Evolutionary conservation across 1,140 invertebrate species (phyloP), one percentile per base, ranked within the genome.

Genomic region (Bombus breviceps): DNA sequence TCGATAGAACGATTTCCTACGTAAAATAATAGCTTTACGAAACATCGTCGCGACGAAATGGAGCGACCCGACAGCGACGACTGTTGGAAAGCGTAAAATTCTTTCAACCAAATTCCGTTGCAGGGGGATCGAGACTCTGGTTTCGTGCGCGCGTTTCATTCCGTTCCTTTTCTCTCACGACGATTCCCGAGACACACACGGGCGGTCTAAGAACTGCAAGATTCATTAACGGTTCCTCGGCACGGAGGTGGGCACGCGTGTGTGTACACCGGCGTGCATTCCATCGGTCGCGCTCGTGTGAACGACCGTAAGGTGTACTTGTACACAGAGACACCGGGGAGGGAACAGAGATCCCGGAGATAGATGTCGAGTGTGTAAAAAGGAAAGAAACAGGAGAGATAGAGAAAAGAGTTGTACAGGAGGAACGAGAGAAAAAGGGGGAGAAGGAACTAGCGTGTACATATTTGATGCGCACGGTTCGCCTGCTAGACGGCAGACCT

Each of bases 171-270:
- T 68, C 71, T 75, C 62, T 34, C 62, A n/a, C 47, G 64, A 25
- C 71, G 53, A 86, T 68, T 64, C 47, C 69, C 80, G 76, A 81
- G 47, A 83, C 80, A 68, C 75, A 39, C 86, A 88, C 86, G 75
- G 74, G 82, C 82, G 83, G 83, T 90, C 88, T 83, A 90, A 88
- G 87, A 91, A 91, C 88, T 92, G 91, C 92, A 93, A 90, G 92
- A 93, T 93, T 94, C 93, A 93, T 94, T 94, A 94, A 94, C 93
- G 93, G 93, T 93, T 94, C 89, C 92, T 92, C 90, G 88, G 89
- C 91, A 92, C 91, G 86, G 88, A 92, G 87, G 89, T 89, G 86
- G 86, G 91, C 89, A 88, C 88, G 92, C 88, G 86, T 74, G 86
- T 80, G 84, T 68, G 79, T 76, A 81, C 32, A 57, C 72, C 34